phyloP scores from a whole-genome alignment of 2,113 vertebrate genomes.

The Origma solitaria region DNA sequence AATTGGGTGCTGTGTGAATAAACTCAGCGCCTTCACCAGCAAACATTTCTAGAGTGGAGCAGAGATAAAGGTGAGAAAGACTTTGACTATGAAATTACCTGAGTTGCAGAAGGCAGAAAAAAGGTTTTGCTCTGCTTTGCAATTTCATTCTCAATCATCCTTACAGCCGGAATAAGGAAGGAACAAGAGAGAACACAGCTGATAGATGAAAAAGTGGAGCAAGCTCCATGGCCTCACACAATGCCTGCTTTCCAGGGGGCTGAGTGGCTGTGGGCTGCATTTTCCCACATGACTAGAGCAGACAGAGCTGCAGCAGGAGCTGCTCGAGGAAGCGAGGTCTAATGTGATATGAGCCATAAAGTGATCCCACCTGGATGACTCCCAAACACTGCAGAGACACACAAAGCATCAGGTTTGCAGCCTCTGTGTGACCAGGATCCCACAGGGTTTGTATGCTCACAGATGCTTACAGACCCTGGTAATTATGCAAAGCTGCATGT shows the following conservation, averaged over 20 bases:
- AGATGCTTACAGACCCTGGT: background rate
- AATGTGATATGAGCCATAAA: background rate
- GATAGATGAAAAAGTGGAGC: background rate
- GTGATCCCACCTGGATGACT: fast-evolving
- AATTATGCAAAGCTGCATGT: background rate
- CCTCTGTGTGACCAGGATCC: background rate
- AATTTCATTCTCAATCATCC: background rate
- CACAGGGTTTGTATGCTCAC: background rate
- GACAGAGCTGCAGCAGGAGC: background rate
- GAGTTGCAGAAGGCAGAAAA: background rate
- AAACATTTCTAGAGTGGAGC: conserved; percentile 54
- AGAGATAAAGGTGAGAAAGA: conserved; percentile 71
- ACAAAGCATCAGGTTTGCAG: background rate
- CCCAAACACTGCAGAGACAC: background rate
- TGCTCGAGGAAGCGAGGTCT: background rate
- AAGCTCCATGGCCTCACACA: background rate
- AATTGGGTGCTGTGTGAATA: conserved; percentile 72
- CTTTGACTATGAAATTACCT: background rate
- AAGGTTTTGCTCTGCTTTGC: background rate
- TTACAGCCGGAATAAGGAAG: background rate
- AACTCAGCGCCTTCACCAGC: conserved; percentile 61
- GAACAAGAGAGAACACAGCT: background rate
- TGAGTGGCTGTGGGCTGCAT: background rate
- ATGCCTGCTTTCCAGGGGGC: background rate
- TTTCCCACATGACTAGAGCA: background rate